Conservation (phyloP, 2,888 invertebrate genomes). For the Diarsia brunnea region DNA sequence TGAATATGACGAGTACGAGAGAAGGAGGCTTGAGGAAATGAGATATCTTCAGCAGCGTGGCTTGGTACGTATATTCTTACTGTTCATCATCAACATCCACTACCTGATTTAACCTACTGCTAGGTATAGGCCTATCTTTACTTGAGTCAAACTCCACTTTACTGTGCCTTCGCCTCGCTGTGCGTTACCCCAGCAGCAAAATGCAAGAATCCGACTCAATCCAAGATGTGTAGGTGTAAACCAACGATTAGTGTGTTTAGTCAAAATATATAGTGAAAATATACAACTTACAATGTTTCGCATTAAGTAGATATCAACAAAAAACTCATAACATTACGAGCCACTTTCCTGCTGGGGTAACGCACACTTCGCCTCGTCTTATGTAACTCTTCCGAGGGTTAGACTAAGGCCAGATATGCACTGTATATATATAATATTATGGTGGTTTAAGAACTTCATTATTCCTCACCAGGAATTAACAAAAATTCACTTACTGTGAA, state of each 20-base stretch:
- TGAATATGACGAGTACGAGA: conserved; percentile 95
- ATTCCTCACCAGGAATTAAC: background rate
- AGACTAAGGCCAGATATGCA: background rate
- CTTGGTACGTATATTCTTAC: conserved; percentile 85
- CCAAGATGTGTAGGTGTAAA: background rate
- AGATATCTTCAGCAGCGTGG: conserved; percentile 92
- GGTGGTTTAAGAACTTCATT: background rate
- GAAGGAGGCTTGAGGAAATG: conserved; percentile 92
- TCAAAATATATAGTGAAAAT: background rate
- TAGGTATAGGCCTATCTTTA: background rate
- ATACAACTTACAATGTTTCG: background rate
- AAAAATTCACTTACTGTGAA: background rate
- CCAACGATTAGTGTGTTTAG: background rate
- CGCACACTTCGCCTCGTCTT: background rate
- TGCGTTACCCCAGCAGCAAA: no score
- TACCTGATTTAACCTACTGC: no score
- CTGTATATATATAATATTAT: background rate
- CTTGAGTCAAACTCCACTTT: background rate
- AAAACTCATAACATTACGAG: background rate
- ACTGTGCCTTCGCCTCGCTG: background rate
- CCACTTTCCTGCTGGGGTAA: no score
- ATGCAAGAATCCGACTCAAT: background rate
- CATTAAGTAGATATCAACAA: background rate
- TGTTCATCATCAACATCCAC: background rate
- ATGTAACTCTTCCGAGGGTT: background rate